Evolutionary conservation across 2,888 invertebrate species (phyloP), one percentile per base, ranked within the genome.

Genomic region (Acanthopleura granulata): DNA sequence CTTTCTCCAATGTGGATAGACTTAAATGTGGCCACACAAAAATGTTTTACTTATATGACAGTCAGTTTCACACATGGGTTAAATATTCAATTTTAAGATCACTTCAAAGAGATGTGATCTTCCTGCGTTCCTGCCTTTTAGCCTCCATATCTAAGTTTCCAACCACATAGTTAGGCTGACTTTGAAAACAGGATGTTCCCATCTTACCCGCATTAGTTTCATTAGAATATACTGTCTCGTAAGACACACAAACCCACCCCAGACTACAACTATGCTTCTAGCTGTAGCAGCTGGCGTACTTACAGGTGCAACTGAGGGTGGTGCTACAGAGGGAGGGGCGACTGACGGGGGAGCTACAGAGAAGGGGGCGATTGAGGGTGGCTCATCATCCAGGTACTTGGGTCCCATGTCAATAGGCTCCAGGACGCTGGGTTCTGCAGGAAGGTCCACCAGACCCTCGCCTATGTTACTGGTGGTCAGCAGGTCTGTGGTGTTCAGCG

Each of bases 281-380:
- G n/a, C n/a, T n/a, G n/a, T n/a, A n/a, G n/a, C n/a, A 15, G 62
- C 14, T 22, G 25, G 25, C 16, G 49, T 49, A 81, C 82, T 82
- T 75, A 84, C 84, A 66, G 82, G 84, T 22, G 84, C 83, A 22
- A 85, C 84, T 30, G 85, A 84, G 11, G 83, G 80, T 15, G 87
- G 85, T 15, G 82, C 83, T 22, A 87, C 86, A 49, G 86, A 87
- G 11, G 81, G 80, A 3, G 85, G 85, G 12, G 81, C 84, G 25
- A 84, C 84, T 61, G 83, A 84, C 4, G 83, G 80, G 16, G 86
- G 86, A 12, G 84, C 81, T 0, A 86, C 85, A 57, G 86, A 87
- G 77, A 87, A 86, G 9, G 87, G 87, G 30, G 86, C 86, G 40
- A 87, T 85, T 12, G 87, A 87, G 4, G 86, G 84, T 0, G 87